Base-by-base conservation (phyloP, 2,797 vertebrate genomes). In the Pipistrellus pygmaeus region DNA sequence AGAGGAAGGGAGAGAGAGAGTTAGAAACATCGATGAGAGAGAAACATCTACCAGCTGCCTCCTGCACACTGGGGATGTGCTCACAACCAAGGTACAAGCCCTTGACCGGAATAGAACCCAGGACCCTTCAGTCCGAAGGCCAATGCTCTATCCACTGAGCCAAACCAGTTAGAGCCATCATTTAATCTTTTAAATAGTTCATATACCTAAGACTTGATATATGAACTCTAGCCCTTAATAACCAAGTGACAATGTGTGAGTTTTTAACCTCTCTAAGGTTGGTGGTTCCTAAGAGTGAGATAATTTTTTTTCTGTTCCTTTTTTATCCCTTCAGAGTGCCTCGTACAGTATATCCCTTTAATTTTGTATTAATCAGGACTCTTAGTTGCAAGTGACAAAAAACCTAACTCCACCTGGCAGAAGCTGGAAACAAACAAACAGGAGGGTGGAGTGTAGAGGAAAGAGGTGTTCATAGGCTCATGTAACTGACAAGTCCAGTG, bases 121-220 rank as follows among this genome's bases (percentile, higher is more conserved):
- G 51, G 18, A 53, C 51, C 51, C 51, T 53, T 53, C 51, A 53
- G 51, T 53, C 51, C 0, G 51, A 6, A 53, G 18, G 51, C 18
- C 51, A 20, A 53, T 0, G 7, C 51, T 53, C 7, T 20, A 53
- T 53, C 51, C 51, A 53, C 51, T 53, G 51, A 53, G 18, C 51
- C 51, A 55, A 55, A 55, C 53, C 2, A 18, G 7, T 55, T 21
- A 55, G 18, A 8, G 53, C 2, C 4, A 13, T 27, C 1, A 15
- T 60, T 90, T 77, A 51, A 55, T 71, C 51, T 53, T 66, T 90
- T 62, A 87, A 68, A 83, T 80, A 71, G 62, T 62, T 82, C 73
- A 53, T 3, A 38, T 25, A 51, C n/a, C 75, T 83, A 76, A 86
- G 60, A 85, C 35, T 64, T 66, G 25, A 46, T 41, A 41, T 41